Evolutionary conservation across 2,888 invertebrate species (phyloP).

Genomic region (Leuctra nigra): DNA sequence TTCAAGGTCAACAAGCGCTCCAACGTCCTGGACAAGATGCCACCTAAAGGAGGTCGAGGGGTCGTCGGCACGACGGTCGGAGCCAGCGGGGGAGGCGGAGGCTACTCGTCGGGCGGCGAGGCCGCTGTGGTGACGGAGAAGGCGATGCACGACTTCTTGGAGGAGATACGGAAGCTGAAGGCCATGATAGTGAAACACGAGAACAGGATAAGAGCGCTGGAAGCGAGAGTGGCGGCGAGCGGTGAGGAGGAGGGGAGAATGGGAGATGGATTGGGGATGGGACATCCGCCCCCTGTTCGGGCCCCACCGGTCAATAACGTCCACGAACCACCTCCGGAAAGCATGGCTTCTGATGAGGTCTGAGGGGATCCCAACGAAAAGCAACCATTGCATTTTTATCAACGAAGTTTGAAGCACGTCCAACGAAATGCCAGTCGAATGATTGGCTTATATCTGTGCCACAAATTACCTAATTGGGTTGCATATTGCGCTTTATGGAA

Average conservation of each 20-base stretch:
- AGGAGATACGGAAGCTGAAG: constrained; percentile 86
- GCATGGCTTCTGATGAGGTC: constrained; percentile 39
- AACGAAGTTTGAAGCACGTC: no score
- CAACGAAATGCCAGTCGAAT: no score
- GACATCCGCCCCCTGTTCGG: constrained; percentile 22
- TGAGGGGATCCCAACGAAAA: no score
- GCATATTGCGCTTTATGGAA: no score
- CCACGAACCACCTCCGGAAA: constrained; percentile 27
- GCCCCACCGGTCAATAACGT: constrained; percentile 28
- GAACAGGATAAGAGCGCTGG: constrained; percentile 73
- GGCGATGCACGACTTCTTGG: constrained; percentile 56
- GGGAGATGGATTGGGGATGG: constrained; percentile 27
- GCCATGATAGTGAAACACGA: constrained; percentile 94
- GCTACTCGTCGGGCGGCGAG: constrained; percentile 26
- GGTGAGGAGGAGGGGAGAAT: constrained; percentile 26
- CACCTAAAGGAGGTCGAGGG: constrained; percentile 36
- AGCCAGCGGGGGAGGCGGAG: constrained; percentile 25
- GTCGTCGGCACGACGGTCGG: constrained; percentile 26
- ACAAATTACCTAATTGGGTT: not conserved
- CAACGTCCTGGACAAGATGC: constrained; percentile 71
- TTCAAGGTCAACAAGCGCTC: constrained; percentile 56
- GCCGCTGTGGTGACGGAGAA: constrained; percentile 29
- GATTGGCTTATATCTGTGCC: no score
- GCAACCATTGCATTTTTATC: no score
- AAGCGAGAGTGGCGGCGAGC: constrained; percentile 43